These are phyloP conservation scores for Halichoeres trimaculatus DNA, from an alignment of 2,113 vertebrate genomes.

Conservation along the genomic window DNA sequence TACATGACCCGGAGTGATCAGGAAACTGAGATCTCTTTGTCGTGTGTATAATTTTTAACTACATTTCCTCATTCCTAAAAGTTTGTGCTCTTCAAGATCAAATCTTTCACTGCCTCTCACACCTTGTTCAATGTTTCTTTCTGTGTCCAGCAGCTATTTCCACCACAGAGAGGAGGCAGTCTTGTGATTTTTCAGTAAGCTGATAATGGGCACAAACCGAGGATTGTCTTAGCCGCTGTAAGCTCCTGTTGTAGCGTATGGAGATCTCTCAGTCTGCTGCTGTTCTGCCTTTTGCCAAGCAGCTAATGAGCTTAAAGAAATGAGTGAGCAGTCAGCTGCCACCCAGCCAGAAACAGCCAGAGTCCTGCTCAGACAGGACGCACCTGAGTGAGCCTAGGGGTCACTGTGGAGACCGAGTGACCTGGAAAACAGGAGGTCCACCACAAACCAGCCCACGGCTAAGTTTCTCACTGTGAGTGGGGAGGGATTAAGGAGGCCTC, in stretches of 20 bases:
- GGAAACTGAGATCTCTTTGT: not conserved
- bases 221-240: constrained; percentile 30
- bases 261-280: constrained; percentile 14
- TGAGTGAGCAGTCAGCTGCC: constrained; percentile 13
- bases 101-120: not conserved
- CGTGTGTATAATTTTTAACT: not conserved
- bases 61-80: not conserved
- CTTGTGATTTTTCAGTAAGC: constrained; percentile 44
- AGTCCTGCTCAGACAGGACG: not conserved
- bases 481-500: not conserved
- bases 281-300: constrained; percentile 12
- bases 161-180: not conserved
- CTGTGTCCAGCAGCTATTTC: not conserved
- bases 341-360: not conserved
- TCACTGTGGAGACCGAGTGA: not conserved
- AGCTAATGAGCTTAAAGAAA: constrained; percentile 54
- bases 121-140: not conserved
- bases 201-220: constrained; percentile 25
- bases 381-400: not conserved
- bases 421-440: constrained; percentile 12
- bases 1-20: too few species aligned
- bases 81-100: too few species aligned
- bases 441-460: not conserved
- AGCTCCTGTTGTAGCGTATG: constrained; percentile 16
- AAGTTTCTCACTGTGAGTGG: not conserved